Evolutionary conservation across 1,140 invertebrate species (phyloP), one percentile per base, ranked within the genome.

Genomic region (Antheraea pernyi): DNA sequence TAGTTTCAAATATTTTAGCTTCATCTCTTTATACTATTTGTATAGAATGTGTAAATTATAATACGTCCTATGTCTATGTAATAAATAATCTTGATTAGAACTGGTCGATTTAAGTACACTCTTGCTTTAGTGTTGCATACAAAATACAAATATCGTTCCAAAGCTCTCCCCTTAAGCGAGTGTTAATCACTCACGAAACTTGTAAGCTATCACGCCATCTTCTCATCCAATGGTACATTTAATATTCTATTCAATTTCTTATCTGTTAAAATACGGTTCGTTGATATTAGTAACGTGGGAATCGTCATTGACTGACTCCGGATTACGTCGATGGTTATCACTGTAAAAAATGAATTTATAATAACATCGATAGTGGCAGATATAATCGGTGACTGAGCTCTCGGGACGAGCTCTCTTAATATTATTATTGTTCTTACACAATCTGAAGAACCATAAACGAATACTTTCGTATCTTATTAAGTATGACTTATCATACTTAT

Each of bases 281-380:
- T 77, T 81, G 72, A 83, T 79, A 84, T 80, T 76, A 71, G 77
- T 83, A 81, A 83, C 88, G 85, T 91, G 88, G 82, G 89, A 90
- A 88, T 78, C 79, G 71, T 85, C 79, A 82, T 80, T 71, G 71
- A 75, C 71, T 67, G 79, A 74, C 79, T 82, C 75, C 85, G 85
- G 83, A 89, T 89, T 91, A 89, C 85, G 80, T 78, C 68, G 86
- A 89, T 87, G 77, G 65, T 65, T 88, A 89, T 88, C 85, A 69
- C 22, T 46, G 80, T 76, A 77, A 80, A 85, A 79, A 86, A 82
- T 83, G 76, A 85, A 83, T 86, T 88, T 85, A 84, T 86, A 85
- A 85, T 86, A 80, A 79, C 70, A 78, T 77, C 77, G 79, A 84
- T 85, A 77, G 73, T 76, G 71, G 62, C 61, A 67, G 84, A 86